A percentile compares a stretch with the other conserved stretches of the same genome.
Evolutionary conservation across 2,888 invertebrate species (phyloP).

Genomic region (Psococerastis gibbosa): DNA sequence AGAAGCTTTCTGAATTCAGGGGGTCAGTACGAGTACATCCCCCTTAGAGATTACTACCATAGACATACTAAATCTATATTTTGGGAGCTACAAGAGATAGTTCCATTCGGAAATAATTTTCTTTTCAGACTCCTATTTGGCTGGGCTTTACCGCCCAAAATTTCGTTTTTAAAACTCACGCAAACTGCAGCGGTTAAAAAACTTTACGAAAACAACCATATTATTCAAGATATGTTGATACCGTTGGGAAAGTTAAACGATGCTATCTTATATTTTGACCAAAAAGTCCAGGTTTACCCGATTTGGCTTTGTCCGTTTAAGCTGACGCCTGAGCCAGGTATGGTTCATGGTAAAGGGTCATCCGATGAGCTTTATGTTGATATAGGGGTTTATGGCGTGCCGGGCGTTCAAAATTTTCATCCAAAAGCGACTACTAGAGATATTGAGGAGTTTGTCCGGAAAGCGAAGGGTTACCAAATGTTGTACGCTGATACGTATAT

Average conservation of each 20-base stretch:
- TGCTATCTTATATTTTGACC: slow-evolving; percentile 42
- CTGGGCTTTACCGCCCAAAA: slow-evolving; percentile 69
- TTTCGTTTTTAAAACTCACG: slow-evolving; percentile 58
- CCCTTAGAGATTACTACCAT: slow-evolving; percentile 64
- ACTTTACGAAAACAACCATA: slow-evolving; percentile 56
- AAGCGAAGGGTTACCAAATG: slow-evolving; percentile 61
- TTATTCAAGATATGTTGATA: slow-evolving; percentile 66
- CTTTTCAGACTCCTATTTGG: slow-evolving; percentile 54
- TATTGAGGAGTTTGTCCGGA: slow-evolving; percentile 49
- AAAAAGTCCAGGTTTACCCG: slow-evolving; percentile 55
- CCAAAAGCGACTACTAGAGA: slow-evolving; percentile 43
- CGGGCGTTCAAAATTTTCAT: slow-evolving; percentile 39
- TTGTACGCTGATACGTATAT: slow-evolving; percentile 66
- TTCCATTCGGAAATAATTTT: slow-evolving; percentile 60
- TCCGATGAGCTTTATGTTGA: slow-evolving; percentile 50
- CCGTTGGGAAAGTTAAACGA: slow-evolving; percentile 40
- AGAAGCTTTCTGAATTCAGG: slow-evolving; percentile 29
- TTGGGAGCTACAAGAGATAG: slow-evolving; percentile 70
- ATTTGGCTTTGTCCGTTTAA: slow-evolving; percentile 69
- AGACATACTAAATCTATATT: slow-evolving; percentile 62
- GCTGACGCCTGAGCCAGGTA: slow-evolving; percentile 46
- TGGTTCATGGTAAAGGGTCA: slow-evolving; percentile 34
- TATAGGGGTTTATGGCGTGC: slow-evolving; percentile 63
- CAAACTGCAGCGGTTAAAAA: slow-evolving; percentile 47
- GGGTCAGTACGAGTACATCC: slow-evolving; percentile 45